Percentiles rank a stretch among this genome's conserved stretches.
Conservation (phyloP, 2,797 vertebrate genomes). For the Trematomus bernacchii region DNA sequence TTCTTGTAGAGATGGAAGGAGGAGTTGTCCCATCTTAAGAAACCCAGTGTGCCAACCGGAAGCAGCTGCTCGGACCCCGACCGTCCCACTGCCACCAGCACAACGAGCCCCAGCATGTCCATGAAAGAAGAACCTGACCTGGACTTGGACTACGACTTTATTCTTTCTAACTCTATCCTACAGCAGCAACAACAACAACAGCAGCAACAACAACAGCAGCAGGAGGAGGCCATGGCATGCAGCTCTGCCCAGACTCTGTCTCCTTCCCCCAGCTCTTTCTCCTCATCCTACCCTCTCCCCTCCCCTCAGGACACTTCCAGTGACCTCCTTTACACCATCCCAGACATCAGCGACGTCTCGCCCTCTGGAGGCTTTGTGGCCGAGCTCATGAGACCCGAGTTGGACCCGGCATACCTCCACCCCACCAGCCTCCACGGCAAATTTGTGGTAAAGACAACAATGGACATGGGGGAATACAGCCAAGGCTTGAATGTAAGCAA, state of each 20-base stretch:
- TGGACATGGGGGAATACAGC: slow-evolving; percentile 91
- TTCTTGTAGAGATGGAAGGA: slow-evolving; percentile 93
- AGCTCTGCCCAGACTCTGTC: slow-evolving; percentile 84
- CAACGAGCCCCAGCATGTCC: slow-evolving; percentile 80
- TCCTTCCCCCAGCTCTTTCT: slow-evolving; percentile 85
- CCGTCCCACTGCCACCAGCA: slow-evolving; percentile 74
- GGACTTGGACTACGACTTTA: slow-evolving; percentile 97
- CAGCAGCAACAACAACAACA: slow-evolving; percentile 86
- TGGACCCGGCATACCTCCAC: slow-evolving; percentile 95
- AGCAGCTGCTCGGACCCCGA: slow-evolving; percentile 82
- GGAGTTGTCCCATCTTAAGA: slow-evolving; percentile 93
- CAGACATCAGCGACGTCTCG: slow-evolving; percentile 94
- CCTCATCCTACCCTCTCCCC: slow-evolving; percentile 87
- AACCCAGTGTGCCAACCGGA: slow-evolving; percentile 83
- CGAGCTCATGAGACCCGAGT: slow-evolving; percentile 94
- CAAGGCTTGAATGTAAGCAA: slow-evolving; percentile 87
- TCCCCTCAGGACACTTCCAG: slow-evolving; percentile 81
- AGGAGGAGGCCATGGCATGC: slow-evolving; percentile 83
- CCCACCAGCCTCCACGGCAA: slow-evolving; percentile 92
- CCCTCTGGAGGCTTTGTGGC: slow-evolving; percentile 97
- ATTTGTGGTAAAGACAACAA: slow-evolving; percentile 93
- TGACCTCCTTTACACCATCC: slow-evolving; percentile 88
- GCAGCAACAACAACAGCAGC: slow-evolving; percentile 75
- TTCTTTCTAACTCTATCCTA: slow-evolving; percentile 94
- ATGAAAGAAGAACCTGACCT: slow-evolving; percentile 93